Base-by-base conservation (phyloP, 2,888 invertebrate genomes). In the Melolontha melolontha region DNA sequence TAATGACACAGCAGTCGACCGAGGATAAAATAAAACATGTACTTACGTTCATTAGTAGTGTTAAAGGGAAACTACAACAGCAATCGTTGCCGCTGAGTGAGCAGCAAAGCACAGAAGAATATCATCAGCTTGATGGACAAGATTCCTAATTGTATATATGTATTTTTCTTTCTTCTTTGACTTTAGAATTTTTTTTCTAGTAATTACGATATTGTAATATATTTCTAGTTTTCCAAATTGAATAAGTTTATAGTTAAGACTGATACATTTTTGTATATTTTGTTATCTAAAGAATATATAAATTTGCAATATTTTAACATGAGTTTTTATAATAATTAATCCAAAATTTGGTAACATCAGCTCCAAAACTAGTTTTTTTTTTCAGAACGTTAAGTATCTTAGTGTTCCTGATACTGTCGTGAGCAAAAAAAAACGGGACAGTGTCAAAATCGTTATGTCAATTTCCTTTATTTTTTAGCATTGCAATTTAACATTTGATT, bases 21-120 rank as follows among this genome's bases (percentile, higher is more conserved):
- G 79, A 83, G 68, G 78, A 79, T 22, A 83, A 83, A 74, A 82
- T 84, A 65, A 76, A 80, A 66, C 74, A 81, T 66, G 77, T 84
- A 63, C 71, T 84, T 44, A 76, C 73, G 41, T 83, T 84, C 73
- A 81, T 84, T 55, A 75, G 71, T 54, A 74, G 68, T 67, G 72
- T 80, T 50, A 79, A 79, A 71, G 77, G 62, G 10, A 51, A 67
- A 51, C 50, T 50, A 8, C 70, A 59, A 27, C 66, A 44, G 55
- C 39, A 39, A n/a, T 16, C 16, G 39, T 12, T n/a, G 34, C 17
- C 27, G 39, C 22, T 40, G 17, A 49, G 17, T 10, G 14, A 51
- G 40, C 39, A 11, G 29, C 22, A 64, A 51, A 22, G 39, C 11
- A n/a, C 22, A 47, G 44, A 42, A 4, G 50, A 51, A n/a, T 39